These are phyloP conservation scores for Drosophila burlai DNA, from an alignment of 1,140 invertebrate genomes.

Conservation along the genomic window DNA sequence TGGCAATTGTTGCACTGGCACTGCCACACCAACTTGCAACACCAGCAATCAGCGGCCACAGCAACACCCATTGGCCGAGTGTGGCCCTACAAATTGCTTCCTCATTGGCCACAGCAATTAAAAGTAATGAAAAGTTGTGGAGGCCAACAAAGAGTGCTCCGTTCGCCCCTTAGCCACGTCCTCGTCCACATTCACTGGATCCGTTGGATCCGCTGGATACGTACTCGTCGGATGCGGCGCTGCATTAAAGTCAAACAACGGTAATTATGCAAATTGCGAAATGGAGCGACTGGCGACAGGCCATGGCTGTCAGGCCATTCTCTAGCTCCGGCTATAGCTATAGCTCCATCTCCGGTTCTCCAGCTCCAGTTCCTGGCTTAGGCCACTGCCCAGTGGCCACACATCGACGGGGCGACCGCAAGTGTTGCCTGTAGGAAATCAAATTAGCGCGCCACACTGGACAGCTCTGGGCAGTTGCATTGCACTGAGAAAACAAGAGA, in stretches of 20 bases:
- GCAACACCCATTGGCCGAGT: conserved; percentile 13
- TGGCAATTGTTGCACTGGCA: conserved; percentile 52
- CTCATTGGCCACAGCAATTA: conserved; percentile 81
- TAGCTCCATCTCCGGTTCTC: conserved; percentile 8
- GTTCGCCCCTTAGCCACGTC: conserved; percentile 21
- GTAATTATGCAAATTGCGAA: conserved; percentile 83
- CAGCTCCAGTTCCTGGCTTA: conserved; percentile 21
- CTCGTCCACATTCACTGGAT: conserved; percentile 3
- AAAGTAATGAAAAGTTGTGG: conserved; percentile 79
- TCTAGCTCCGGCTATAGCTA: conserved; percentile 21
- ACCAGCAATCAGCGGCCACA: conserved; percentile 12
- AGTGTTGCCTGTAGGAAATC: conserved; percentile 80
- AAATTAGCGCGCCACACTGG: conserved; percentile 73
- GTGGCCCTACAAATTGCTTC: conserved; percentile 79
- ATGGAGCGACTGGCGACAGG: conserved; percentile 62
- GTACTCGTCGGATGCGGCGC: conserved; percentile 68
- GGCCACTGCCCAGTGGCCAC: conserved; percentile 31
- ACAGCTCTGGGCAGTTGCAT: conserved; percentile 27
- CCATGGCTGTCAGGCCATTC: conserved; percentile 47
- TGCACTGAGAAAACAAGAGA: not conserved
- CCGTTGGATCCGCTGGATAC: conserved; percentile 32
- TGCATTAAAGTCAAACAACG: conserved; percentile 81
- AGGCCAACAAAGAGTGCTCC: conserved; percentile 44
- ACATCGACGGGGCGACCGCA: conserved; percentile 57
- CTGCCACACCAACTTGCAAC: conserved; percentile 6